Conservation (phyloP, 2,113 vertebrate genomes). For the Mormyrus lacerda region DNA sequence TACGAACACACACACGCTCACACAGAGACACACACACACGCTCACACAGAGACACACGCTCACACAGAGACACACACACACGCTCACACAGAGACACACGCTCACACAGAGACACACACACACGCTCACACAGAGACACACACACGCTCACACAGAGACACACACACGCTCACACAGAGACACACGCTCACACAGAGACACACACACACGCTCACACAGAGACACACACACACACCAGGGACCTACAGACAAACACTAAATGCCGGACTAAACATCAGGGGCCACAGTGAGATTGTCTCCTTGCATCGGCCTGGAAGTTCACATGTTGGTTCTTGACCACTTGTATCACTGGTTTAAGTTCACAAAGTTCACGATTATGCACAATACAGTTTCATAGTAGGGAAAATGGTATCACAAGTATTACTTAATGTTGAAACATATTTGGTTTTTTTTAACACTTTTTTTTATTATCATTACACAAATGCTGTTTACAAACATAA, state of each 20-base stretch:
- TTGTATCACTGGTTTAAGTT: background rate
- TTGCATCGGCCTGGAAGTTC: background rate
- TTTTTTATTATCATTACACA: background rate
- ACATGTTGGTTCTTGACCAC: background rate
- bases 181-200: background rate
- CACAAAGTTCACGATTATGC: background rate
- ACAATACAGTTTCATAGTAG: background rate
- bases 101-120: too few species aligned
- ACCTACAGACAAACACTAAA: background rate
- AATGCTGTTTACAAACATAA: slow-evolving; percentile 17
- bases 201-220: slow-evolving; percentile 5
- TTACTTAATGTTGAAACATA: background rate
- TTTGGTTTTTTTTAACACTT: background rate
- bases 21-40: slow-evolving; percentile 3
- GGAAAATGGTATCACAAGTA: background rate
- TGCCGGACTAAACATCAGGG: background rate
- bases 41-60: too few species aligned
- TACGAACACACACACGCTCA: background rate
- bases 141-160: background rate
- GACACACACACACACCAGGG: background rate
- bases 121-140: background rate
- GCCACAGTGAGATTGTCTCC: background rate
- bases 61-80: background rate
- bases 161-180: slow-evolving; percentile 10
- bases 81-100: too few species aligned